These are phyloP conservation scores for Champsocephalus gunnari DNA, from an alignment of 2,797 vertebrate species.

Conservation along the genomic window DNA sequence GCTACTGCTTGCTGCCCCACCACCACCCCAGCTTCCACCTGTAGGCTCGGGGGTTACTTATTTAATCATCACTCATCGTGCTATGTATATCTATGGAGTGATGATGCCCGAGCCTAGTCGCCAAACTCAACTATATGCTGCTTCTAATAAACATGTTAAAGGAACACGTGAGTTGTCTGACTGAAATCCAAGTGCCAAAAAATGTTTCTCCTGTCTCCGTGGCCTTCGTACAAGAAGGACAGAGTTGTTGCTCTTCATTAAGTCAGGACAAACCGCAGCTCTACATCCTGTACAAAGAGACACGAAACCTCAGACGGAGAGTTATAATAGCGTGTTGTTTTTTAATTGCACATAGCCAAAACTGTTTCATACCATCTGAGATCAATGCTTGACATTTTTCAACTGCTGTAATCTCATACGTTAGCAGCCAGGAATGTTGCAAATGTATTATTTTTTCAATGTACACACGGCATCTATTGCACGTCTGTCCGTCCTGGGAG, in stretches of 20 bases:
- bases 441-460: no score
- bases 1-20: no score
- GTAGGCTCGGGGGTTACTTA: no score
- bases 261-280: slow-evolving; percentile 35
- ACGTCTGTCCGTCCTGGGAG: no score
- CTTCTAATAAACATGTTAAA: no score
- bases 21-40: no score
- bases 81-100: no score
- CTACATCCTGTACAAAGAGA: slow-evolving; percentile 23
- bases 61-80: no score
- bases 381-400: slow-evolving; percentile 50
- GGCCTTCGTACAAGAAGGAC: slow-evolving; percentile 17
- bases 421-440: slow-evolving; percentile 20
- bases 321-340: slow-evolving; percentile 1
- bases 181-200: slow-evolving; percentile 28
- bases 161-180: no score
- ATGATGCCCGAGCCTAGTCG: no score
- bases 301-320: slow-evolving; percentile 17
- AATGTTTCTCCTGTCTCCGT: slow-evolving; percentile 25
- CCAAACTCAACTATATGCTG: no score
- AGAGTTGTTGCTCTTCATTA: slow-evolving; percentile 26
- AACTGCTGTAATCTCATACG: slow-evolving; percentile 30
- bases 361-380: slow-evolving; percentile 32
- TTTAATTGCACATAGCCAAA: slow-evolving; percentile 5
- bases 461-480: no score